Conservation (phyloP, 2,113 vertebrate genomes). For the Pachypanchax playfairii region DNA sequence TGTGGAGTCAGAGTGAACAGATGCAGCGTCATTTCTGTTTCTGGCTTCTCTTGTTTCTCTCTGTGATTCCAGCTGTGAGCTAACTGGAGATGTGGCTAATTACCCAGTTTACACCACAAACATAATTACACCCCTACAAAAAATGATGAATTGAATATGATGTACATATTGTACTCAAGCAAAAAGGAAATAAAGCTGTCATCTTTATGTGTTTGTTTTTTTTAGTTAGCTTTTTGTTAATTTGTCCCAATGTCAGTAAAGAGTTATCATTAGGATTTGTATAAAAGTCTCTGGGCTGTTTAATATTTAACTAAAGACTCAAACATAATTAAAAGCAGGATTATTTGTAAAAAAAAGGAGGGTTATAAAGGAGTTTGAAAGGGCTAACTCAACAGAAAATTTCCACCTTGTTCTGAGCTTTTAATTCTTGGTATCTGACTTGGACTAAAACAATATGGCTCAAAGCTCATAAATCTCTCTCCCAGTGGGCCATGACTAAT, state of each 20-base stretch:
- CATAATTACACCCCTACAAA: conserved; percentile 62
- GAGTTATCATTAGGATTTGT: conserved; percentile 10
- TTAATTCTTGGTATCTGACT: conserved; percentile 29
- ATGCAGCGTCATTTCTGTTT: conserved; percentile 43
- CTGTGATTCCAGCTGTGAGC: conserved; percentile 55
- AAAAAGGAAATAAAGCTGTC: not conserved
- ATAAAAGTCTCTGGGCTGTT: conserved; percentile 19
- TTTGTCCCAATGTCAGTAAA: conserved; percentile 8
- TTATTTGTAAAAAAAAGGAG: conserved; percentile 1
- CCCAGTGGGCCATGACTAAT: conserved; percentile 53
- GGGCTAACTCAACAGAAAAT: conserved; percentile 9
- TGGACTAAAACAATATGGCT: conserved; percentile 44
- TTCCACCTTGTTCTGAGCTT: conserved; percentile 15
- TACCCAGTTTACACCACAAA: conserved; percentile 66
- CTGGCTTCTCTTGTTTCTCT: conserved; percentile 27
- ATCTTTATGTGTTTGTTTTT: conserved; percentile 17
- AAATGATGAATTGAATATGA: conserved; percentile 32
- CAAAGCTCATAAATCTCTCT: conserved; percentile 51
- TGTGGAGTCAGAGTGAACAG: conserved; percentile 37
- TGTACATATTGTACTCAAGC: conserved; percentile 16
- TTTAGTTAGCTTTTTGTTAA: no score
- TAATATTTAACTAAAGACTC: conserved; percentile 36
- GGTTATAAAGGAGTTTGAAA: conserved; percentile 17
- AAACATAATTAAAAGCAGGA: conserved; percentile 32
- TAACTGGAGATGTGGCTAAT: conserved; percentile 66